Conservation (phyloP, 2,888 invertebrate genomes). For the Scrobipalpa atriplicella region DNA sequence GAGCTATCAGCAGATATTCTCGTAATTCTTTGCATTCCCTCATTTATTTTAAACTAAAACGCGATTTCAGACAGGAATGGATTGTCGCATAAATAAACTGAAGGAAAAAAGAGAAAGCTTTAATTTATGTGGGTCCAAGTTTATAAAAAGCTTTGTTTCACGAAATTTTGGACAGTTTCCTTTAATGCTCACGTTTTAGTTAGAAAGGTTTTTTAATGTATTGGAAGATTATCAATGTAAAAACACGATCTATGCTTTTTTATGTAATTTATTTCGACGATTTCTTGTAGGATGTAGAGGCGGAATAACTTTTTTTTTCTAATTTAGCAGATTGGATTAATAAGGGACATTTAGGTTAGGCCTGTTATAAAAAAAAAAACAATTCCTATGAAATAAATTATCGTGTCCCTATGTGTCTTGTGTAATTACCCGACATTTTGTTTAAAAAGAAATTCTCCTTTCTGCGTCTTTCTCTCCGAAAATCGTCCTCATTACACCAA, state of each 20-base stretch:
- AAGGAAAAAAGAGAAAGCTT: slow-evolving; percentile 28
- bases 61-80: slow-evolving; percentile 49
- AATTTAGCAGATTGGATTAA: too few species aligned
- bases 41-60: slow-evolving; percentile 77
- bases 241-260: not conserved
- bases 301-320: too few species aligned
- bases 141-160: slow-evolving; percentile 31
- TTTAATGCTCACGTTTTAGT: slow-evolving; percentile 17
- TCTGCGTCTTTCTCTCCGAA: not conserved
- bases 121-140: slow-evolving; percentile 31
- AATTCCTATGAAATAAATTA: too few species aligned
- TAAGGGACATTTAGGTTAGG: too few species aligned
- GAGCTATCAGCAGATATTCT: slow-evolving; percentile 24
- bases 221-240: slow-evolving; percentile 23
- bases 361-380: too few species aligned
- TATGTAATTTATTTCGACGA: not conserved
- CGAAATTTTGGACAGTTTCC: slow-evolving; percentile 27
- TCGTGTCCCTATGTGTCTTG: too few species aligned
- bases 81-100: slow-evolving; percentile 70
- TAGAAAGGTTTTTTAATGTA: slow-evolving; percentile 40
- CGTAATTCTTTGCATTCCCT: slow-evolving; percentile 63
- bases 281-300: too few species aligned
- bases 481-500: not conserved
- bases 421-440: too few species aligned
- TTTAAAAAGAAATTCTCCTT: too few species aligned